Percentiles rank a stretch among this genome's conserved stretches.
Evolutionary conservation across 2,888 invertebrate species (phyloP).

Genomic region (Smittia sp.): DNA sequence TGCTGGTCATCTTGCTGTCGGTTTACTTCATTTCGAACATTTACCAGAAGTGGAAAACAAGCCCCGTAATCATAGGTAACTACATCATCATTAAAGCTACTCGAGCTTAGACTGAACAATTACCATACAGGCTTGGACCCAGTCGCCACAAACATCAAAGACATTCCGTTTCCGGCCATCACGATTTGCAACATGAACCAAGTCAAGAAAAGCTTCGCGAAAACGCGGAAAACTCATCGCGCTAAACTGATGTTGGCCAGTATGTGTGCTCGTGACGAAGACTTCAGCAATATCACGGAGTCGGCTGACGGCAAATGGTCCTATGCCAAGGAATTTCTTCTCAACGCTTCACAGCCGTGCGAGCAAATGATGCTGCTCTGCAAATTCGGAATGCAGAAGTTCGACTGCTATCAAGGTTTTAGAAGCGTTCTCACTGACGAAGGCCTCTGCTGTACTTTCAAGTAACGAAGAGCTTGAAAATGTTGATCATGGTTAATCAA

Average conservation of each 20-base stretch:
- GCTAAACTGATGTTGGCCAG: constrained; percentile 61
- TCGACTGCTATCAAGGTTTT: constrained; percentile 67
- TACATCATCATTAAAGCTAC: too few species aligned
- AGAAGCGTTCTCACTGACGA: constrained; percentile 78
- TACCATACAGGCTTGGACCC: constrained; percentile 74
- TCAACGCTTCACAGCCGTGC: constrained; percentile 53
- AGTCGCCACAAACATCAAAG: constrained; percentile 62
- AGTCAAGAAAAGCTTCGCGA: constrained; percentile 64
- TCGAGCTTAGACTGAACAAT: too few species aligned
- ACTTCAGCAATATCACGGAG: constrained; percentile 51
- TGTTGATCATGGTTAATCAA: too few species aligned
- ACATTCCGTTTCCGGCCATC: constrained; percentile 78
- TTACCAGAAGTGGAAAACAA: constrained; percentile 68
- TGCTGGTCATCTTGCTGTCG: constrained; percentile 63
- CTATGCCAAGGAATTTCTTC: constrained; percentile 61
- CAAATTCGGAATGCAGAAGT: constrained; percentile 61
- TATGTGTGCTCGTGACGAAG: constrained; percentile 56
- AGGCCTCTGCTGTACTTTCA: constrained; percentile 82
- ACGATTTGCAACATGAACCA: constrained; percentile 84
- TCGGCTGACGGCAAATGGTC: constrained; percentile 59
- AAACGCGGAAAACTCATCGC: constrained; percentile 52
- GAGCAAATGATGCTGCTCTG: constrained; percentile 69
- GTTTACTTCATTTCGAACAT: constrained; percentile 69
- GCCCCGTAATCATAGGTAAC: constrained; percentile 74
- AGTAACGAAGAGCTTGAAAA: too few species aligned